Evolutionary conservation across 2,113 vertebrate species (phyloP).

Genomic region (Neodon shergylaensis): DNA sequence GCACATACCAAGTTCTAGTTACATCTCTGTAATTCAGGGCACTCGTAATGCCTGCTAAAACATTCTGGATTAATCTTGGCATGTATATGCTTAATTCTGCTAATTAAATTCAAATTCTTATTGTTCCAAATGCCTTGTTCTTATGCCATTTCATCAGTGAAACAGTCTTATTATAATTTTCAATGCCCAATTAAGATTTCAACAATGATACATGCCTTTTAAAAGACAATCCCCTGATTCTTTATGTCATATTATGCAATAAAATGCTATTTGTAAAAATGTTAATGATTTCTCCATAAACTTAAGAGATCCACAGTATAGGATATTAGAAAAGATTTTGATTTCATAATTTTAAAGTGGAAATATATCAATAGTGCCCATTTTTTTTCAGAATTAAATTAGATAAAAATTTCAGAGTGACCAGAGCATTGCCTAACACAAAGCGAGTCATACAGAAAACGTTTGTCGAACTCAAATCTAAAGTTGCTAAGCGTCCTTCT

Average conservation of each 20-base stretch:
- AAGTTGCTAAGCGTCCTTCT: background rate
- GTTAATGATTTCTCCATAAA: conserved; percentile 2
- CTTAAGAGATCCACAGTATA: background rate
- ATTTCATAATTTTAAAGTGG: conserved; percentile 20
- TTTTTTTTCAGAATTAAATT: background rate
- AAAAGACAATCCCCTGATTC: background rate
- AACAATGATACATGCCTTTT: background rate
- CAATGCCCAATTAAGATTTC: background rate
- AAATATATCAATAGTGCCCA: background rate
- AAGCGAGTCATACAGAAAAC: background rate
- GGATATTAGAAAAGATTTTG: background rate
- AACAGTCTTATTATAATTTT: background rate
- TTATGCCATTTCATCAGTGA: background rate
- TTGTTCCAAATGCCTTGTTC: background rate
- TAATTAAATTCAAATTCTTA: background rate
- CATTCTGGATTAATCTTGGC: background rate
- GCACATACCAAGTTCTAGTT: background rate
- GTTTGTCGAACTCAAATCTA: background rate
- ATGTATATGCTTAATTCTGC: background rate
- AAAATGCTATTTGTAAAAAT: conserved; percentile 12
- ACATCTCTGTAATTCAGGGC: background rate
- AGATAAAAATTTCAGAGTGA: background rate
- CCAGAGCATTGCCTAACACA: background rate
- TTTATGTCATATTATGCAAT: conserved; percentile 18
- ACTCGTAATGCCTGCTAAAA: background rate